These are phyloP conservation scores for Apoda limacodes DNA, from an alignment of 2,888 invertebrate species.

Conservation along the genomic window DNA sequence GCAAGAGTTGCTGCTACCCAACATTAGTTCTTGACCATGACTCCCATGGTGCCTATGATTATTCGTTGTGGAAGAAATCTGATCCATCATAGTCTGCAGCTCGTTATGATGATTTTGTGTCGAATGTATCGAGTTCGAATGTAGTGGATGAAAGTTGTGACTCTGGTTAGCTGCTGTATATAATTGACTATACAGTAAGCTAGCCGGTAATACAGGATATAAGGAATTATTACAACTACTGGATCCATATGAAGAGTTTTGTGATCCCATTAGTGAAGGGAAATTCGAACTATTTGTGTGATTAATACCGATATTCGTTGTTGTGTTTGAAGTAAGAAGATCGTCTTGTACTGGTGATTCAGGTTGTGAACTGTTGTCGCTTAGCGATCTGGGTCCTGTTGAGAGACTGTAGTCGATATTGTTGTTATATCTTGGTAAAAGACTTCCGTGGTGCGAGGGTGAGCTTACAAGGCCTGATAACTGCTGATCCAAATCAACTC, in stretches of 20 bases:
- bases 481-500: slow-evolving; percentile 80
- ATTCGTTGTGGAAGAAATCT: slow-evolving; percentile 75
- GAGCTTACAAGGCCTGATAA: slow-evolving; percentile 74
- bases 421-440: slow-evolving; percentile 78
- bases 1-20: slow-evolving; percentile 68
- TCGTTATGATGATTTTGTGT: slow-evolving; percentile 76
- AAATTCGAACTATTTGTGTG: slow-evolving; percentile 73
- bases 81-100: slow-evolving; percentile 81
- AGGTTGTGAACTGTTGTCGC: slow-evolving; percentile 85
- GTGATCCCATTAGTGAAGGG: slow-evolving; percentile 73
- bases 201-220: slow-evolving; percentile 84
- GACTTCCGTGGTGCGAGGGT: slow-evolving; percentile 68
- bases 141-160: slow-evolving; percentile 78
- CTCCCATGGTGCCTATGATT: slow-evolving; percentile 62
- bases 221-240: slow-evolving; percentile 79
- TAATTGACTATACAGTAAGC: slow-evolving; percentile 84
- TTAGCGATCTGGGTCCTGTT: slow-evolving; percentile 79
- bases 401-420: slow-evolving; percentile 75
- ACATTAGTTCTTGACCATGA: slow-evolving; percentile 58
- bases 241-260: slow-evolving; percentile 69
- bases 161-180: slow-evolving; percentile 84
- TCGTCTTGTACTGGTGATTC: slow-evolving; percentile 88
- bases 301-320: slow-evolving; percentile 70
- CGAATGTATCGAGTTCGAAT: slow-evolving; percentile 73
- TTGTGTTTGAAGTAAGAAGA: slow-evolving; percentile 73